phyloP scores from a whole-genome alignment of 2,113 vertebrate species.

The Acinonyx jubatus region DNA sequence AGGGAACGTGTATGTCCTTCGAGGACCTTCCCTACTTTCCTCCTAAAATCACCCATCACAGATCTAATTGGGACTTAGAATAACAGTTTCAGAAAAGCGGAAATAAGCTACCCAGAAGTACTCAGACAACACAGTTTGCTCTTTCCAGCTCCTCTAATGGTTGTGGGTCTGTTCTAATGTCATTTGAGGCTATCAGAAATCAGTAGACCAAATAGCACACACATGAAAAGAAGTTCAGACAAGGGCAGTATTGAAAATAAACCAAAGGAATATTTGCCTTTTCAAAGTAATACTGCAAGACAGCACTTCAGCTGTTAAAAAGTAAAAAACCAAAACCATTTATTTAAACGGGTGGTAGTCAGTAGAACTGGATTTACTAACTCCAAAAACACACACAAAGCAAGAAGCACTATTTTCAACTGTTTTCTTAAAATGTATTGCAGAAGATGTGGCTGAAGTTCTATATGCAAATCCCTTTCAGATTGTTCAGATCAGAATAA shows the following conservation, averaged over 20 bases:
- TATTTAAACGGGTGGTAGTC: not conserved
- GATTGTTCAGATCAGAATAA: conserved; percentile 5
- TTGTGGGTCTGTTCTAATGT: conserved; percentile 2
- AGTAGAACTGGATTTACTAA: conserved; percentile 39
- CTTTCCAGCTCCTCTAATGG: not conserved
- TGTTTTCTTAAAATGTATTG: conserved; percentile 25
- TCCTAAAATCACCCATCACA: not conserved
- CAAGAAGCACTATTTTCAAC: not conserved
- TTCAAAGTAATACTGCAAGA: not conserved
- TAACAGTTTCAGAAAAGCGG: not conserved
- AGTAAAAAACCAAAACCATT: not conserved
- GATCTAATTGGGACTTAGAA: conserved; percentile 7
- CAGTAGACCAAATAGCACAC: not conserved
- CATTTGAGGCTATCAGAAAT: not conserved
- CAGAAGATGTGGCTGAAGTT: not conserved
- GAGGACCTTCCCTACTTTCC: not conserved
- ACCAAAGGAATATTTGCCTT: not conserved
- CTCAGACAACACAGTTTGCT: conserved; percentile 23
- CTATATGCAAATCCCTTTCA: not conserved
- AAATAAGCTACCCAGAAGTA: not conserved
- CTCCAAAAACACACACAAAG: conserved; percentile 25
- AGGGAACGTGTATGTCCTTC: not conserved
- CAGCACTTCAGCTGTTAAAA: not conserved
- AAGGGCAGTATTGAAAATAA: not conserved
- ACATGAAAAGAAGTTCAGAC: not conserved